Percentiles rank a stretch among this genome's conserved stretches.
Conservation (phyloP, 2,888 invertebrate species). For the Horisme vitalbata region DNA sequence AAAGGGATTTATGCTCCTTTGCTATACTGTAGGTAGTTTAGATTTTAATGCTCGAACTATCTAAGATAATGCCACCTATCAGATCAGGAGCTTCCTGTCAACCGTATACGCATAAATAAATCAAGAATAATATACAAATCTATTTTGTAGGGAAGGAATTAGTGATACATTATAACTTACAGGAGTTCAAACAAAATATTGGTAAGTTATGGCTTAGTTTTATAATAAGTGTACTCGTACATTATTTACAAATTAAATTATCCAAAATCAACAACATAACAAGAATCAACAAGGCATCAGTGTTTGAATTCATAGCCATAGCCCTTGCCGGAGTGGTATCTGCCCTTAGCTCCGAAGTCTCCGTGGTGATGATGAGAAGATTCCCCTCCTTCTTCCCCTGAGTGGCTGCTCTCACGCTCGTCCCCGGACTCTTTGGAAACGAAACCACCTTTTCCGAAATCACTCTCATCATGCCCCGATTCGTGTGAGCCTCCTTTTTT, state of each 20-base stretch:
- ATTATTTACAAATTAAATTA: slow-evolving; percentile 68
- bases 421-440: slow-evolving; percentile 77
- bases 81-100: too few relatives aligned
- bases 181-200: slow-evolving; percentile 23
- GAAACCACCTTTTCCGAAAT: slow-evolving; percentile 75
- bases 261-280: slow-evolving; percentile 69
- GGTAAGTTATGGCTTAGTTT: slow-evolving; percentile 52
- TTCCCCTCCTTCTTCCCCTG: slow-evolving; percentile 75
- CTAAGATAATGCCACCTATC: too few relatives aligned
- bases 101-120: too few relatives aligned
- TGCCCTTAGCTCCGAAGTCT: slow-evolving; percentile 69
- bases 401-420: slow-evolving; percentile 69
- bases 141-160: too few relatives aligned
- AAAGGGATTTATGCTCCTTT: too few relatives aligned
- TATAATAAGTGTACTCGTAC: slow-evolving; percentile 47
- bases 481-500: slow-evolving; percentile 80
- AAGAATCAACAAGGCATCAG: slow-evolving; percentile 51
- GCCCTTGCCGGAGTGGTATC: slow-evolving; percentile 57
- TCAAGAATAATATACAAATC: too few relatives aligned
- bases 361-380: slow-evolving; percentile 73
- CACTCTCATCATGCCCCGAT: slow-evolving; percentile 72
- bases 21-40: too few relatives aligned
- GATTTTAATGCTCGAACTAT: too few relatives aligned
- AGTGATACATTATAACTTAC: neutral
- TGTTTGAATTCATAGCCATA: slow-evolving; percentile 74